Evolutionary conservation across 2,797 vertebrate species (phyloP), one percentile per base, ranked within the genome.

Genomic region (Cuniculus paca): DNA sequence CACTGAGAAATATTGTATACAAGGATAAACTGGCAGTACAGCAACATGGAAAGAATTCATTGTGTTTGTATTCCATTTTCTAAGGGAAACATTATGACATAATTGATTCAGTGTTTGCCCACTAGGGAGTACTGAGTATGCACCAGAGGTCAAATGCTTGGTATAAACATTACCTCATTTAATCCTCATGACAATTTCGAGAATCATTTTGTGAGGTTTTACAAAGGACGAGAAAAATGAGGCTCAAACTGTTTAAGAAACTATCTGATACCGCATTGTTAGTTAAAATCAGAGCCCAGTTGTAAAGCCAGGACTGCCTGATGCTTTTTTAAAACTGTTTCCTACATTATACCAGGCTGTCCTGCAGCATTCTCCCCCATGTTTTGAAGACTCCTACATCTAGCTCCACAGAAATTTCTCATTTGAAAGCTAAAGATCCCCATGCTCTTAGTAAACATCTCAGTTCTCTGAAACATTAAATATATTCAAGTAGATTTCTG

Each of bases 61-160:
- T 93, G 86, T 97, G 93, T 91, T 97, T 96, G 96, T 70, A 26
- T 97, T 96, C 78, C 72, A 54, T 80, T 94, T 96, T 96, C 88
- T 60, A 88, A 82, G 50, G 80, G 78, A 95, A 90, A 89, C 31
- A 20, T 84, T 82, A 81, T 94, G 93, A 97, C 85, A 83, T 65
- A 90, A 87, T 82, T 90, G 86, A 78, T 93, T 96, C 96, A 78
- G 72, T 60, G 58, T 83, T 90, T 89, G 34, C 70, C 94, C 93
- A 82, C 72, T 42, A 36, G 89, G 65, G 54, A 95, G 60, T 65
- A 81, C 50, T 65, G 42, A 79, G 77, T 42, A 68, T 48, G 89
- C 93, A 95, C 58, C 10, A 77, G 74, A 77, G 83, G 93, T 96
- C 96, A 94, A 86, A 95, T 60, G 36, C 77, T 78, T 96, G 58